Conservation (phyloP, 1,140 invertebrate species). For the Diuraphis noxia region DNA sequence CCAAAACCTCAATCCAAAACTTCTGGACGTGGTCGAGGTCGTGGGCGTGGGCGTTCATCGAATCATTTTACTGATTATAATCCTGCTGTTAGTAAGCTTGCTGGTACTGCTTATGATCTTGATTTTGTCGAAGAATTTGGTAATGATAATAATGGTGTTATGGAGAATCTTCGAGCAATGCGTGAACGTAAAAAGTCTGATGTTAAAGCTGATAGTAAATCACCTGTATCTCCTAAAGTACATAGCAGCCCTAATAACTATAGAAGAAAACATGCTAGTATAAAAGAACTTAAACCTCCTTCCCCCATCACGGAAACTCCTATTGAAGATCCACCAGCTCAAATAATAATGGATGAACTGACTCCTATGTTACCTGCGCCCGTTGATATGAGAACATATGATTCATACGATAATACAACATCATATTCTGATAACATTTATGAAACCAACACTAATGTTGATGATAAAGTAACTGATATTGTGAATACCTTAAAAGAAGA, state of each 20-base stretch:
- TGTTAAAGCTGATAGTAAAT: conserved; percentile 70
- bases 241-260: conserved; percentile 58
- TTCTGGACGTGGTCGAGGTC: conserved; percentile 65
- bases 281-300: conserved; percentile 57
- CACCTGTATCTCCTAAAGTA: conserved; percentile 57
- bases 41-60: conserved; percentile 72
- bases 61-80: conserved; percentile 56
- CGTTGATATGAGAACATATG: conserved; percentile 85
- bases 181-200: conserved; percentile 77
- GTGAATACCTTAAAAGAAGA: conserved; percentile 18
- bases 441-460: conserved; percentile 25
- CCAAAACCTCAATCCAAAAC: conserved; percentile 63
- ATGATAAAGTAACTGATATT: conserved; percentile 41
- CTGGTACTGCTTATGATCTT: conserved; percentile 84
- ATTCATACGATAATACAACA: conserved; percentile 59
- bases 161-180: conserved; percentile 79
- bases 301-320: conserved; percentile 54
- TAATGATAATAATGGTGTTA: conserved; percentile 62
- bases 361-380: conserved; percentile 77
- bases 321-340: conserved; percentile 56
- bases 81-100: conserved; percentile 69
- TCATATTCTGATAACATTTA: conserved; percentile 12
- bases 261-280: conserved; percentile 56
- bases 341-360: conserved; percentile 59
- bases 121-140: conserved; percentile 79